These are phyloP conservation scores for Zhuqinia jingwanae DNA, from an alignment of 2,888 invertebrate species.

Conservation along the genomic window DNA sequence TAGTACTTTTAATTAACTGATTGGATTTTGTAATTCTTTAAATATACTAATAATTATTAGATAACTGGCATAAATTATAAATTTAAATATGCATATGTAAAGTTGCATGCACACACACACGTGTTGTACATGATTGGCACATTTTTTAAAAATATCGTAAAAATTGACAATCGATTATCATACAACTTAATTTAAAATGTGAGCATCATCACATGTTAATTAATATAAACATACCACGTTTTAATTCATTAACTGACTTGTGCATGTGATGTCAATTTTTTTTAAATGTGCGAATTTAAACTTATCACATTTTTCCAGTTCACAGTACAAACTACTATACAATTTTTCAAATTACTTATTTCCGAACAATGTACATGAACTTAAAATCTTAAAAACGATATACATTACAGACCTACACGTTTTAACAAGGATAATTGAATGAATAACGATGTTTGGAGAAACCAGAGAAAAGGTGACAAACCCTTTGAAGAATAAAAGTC, in stretches of 20 bases:
- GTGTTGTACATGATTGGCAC: background rate
- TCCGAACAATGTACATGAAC: too few species aligned
- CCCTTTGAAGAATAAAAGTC: background rate
- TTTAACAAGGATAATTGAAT: too few species aligned
- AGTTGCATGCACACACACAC: background rate
- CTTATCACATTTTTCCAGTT: constrained; percentile 19
- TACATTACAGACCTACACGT: too few species aligned
- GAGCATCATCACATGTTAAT: constrained; percentile 16
- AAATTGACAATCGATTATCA: background rate
- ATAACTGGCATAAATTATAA: constrained; percentile 1
- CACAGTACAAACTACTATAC: background rate
- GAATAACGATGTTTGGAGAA: too few species aligned
- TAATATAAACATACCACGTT: background rate
- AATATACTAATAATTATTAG: too few species aligned
- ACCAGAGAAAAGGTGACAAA: too few species aligned
- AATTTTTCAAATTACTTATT: background rate
- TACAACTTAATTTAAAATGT: background rate
- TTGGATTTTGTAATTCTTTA: too few species aligned
- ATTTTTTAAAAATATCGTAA: background rate
- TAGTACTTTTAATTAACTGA: too few species aligned
- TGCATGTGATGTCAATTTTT: too few species aligned
- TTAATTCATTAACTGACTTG: too few species aligned
- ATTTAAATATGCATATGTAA: too few species aligned
- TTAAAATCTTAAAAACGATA: too few species aligned
- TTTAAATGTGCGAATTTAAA: constrained; percentile 23